Conservation (phyloP, 2,113 vertebrate genomes). For the Xenopus laevis region DNA sequence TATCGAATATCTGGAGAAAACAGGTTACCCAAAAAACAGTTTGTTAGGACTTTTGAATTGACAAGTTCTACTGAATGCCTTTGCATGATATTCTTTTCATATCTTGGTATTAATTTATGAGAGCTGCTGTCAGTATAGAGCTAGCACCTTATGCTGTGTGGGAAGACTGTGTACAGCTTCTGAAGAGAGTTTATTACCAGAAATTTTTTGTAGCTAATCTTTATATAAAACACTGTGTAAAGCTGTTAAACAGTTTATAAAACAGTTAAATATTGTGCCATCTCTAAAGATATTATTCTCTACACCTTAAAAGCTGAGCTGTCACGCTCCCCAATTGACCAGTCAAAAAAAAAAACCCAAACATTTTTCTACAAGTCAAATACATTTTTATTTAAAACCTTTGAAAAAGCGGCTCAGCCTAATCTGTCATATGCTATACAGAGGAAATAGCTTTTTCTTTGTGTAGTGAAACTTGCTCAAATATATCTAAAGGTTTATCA, state of each 20-base stretch:
- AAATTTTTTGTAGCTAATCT: slow-evolving; percentile 25
- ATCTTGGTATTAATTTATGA: slow-evolving; percentile 15
- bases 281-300: slow-evolving; percentile 8
- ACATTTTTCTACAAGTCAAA: slow-evolving; percentile 34
- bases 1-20: too few relatives aligned
- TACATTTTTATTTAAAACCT: slow-evolving; percentile 22
- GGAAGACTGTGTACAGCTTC: slow-evolving; percentile 32
- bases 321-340: slow-evolving; percentile 30
- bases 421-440: slow-evolving; percentile 29
- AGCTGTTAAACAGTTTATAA: slow-evolving; percentile 33
- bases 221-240: slow-evolving; percentile 32
- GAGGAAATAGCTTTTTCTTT: slow-evolving; percentile 40
- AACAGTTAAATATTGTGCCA: slow-evolving; percentile 29
- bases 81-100: slow-evolving; percentile 39
- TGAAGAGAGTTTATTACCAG: slow-evolving; percentile 26
- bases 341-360: slow-evolving; percentile 4
- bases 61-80: slow-evolving; percentile 8
- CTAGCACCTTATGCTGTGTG: slow-evolving; percentile 30
- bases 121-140: slow-evolving; percentile 19
- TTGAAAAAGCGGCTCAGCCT: slow-evolving; percentile 16
- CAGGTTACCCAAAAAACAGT: too few relatives aligned
- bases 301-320: slow-evolving; percentile 1
- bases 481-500: slow-evolving; percentile 41
- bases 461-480: slow-evolving; percentile 36
- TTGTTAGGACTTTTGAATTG: too few relatives aligned